Percentiles rank a stretch among this genome's conserved stretches.
Conservation (phyloP, 1,140 invertebrate genomes). For the Limonius californicus region DNA sequence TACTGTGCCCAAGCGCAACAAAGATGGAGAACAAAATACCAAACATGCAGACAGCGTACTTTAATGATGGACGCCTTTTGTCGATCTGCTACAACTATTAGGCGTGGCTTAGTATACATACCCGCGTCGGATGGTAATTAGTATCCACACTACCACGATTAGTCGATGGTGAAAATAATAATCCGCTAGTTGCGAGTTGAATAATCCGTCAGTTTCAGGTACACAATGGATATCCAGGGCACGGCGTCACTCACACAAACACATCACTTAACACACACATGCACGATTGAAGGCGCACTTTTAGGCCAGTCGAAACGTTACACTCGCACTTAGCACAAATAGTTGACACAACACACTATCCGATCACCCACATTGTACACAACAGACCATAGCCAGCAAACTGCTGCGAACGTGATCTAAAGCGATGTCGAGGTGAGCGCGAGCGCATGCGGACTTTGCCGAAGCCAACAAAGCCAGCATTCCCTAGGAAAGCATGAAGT, state of each 20-base stretch:
- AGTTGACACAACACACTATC: slow-evolving; percentile 3
- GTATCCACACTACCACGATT: slow-evolving; percentile 5
- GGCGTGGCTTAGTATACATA: slow-evolving; percentile 10
- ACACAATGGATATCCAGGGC: not conserved
- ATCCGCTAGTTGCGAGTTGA: not conserved
- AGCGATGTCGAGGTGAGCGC: not conserved
- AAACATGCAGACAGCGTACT: slow-evolving; percentile 10
- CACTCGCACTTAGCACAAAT: slow-evolving; percentile 5
- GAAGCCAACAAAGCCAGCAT: not conserved
- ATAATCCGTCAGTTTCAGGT: not conserved
- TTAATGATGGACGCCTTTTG: slow-evolving; percentile 12
- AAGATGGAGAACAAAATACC: slow-evolving; percentile 14
- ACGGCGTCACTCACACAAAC: slow-evolving; percentile 5
- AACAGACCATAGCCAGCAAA: not conserved
- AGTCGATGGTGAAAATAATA: not conserved
- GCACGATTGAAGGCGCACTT: not conserved
- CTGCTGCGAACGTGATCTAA: slow-evolving; percentile 3
- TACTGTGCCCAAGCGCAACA: not conserved
- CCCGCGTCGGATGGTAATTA: slow-evolving; percentile 14
- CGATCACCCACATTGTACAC: slow-evolving; percentile 10
- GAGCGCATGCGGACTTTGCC: not conserved
- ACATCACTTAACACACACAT: slow-evolving; percentile 7
- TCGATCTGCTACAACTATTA: slow-evolving; percentile 7
- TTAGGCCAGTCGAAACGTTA: not conserved
- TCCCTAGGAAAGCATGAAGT: no score